Evolutionary conservation across 1,140 invertebrate species (phyloP).

Genomic region (Hyles euphorbiae): DNA sequence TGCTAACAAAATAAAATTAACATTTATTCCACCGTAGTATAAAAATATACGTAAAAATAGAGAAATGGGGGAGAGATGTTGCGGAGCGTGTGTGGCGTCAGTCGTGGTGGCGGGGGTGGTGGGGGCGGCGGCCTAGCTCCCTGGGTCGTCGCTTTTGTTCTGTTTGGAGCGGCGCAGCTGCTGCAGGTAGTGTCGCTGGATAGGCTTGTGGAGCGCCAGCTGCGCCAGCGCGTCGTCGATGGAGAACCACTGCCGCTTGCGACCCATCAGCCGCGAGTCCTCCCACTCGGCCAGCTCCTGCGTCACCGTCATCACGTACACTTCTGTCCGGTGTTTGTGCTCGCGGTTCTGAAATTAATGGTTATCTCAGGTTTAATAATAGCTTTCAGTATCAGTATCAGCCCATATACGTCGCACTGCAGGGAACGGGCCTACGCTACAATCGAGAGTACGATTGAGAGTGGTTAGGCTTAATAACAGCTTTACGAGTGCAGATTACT

Average conservation of each 20-base stretch:
- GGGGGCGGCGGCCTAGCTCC: too few species aligned
- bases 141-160: conserved; percentile 51
- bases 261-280: conserved; percentile 91
- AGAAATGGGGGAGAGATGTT: conserved; percentile 45
- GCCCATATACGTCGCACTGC: too few species aligned
- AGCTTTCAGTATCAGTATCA: too few species aligned
- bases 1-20: conserved; percentile 75
- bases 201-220: conserved; percentile 91
- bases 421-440: too few species aligned
- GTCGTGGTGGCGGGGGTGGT: background rate
- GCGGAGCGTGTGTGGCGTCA: conserved; percentile 2
- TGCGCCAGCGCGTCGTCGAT: conserved; percentile 91
- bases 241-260: conserved; percentile 94
- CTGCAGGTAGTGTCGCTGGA: conserved; percentile 91
- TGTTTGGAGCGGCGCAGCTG: conserved; percentile 77
- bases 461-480: too few species aligned
- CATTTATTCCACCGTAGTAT: conserved; percentile 71
- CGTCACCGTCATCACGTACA: conserved; percentile 94
- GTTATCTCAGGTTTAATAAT: background rate
- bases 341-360: conserved; percentile 84
- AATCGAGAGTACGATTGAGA: too few species aligned
- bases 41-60: conserved; percentile 73
- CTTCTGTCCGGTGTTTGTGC: conserved; percentile 93
- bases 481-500: too few species aligned
- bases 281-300: conserved; percentile 96